Evolutionary conservation across 2,888 invertebrate species (phyloP).

Genomic region (Pterobdella sp.): DNA sequence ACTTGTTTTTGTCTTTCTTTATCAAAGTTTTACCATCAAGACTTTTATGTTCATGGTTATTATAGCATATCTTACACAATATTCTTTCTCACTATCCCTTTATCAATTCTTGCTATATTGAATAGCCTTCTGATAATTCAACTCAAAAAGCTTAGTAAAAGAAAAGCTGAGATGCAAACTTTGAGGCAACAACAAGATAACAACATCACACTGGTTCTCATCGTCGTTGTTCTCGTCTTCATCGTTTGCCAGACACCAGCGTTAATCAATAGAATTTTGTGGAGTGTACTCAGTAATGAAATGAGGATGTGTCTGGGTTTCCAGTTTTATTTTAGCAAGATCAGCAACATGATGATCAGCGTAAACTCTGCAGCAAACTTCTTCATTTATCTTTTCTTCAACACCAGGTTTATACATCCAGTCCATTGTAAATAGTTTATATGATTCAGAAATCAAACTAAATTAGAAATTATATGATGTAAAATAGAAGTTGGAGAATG

Average conservation of each 20-base stretch:
- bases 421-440: too few relatives aligned
- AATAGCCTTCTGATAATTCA: conserved; percentile 37
- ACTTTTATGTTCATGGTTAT: conserved; percentile 32
- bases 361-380: conserved; percentile 38
- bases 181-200: conserved; percentile 38
- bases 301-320: conserved; percentile 37
- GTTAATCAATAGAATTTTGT: conserved; percentile 38
- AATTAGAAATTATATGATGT: background rate
- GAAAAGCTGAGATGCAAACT: conserved; percentile 36
- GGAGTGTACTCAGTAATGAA: conserved; percentile 34
- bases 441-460: background rate
- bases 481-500: too few relatives aligned
- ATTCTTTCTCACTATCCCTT: conserved; percentile 37
- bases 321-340: conserved; percentile 39
- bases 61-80: conserved; percentile 32
- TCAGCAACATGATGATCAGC: conserved; percentile 38
- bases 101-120: conserved; percentile 36
- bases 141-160: conserved; percentile 35
- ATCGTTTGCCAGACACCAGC: conserved; percentile 39
- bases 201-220: conserved; percentile 40
- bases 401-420: conserved; percentile 36
- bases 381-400: conserved; percentile 39
- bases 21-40: conserved; percentile 23
- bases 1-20: conserved; percentile 19
- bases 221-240: conserved; percentile 38